Conservation (phyloP, 2,113 vertebrate genomes). For the Glaucidium brasilianum region DNA sequence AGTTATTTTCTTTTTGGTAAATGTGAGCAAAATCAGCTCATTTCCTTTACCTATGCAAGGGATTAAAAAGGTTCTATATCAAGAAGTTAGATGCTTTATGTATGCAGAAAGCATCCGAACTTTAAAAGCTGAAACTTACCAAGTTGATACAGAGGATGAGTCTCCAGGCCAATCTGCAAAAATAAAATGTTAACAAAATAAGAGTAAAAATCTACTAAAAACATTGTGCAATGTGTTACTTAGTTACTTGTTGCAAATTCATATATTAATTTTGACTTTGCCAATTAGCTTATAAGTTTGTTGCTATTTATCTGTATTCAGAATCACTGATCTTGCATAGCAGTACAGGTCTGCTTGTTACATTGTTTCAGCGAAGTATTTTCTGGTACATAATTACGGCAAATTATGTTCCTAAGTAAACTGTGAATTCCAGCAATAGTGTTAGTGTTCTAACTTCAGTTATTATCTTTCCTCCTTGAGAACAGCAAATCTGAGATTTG, state of each 20-base stretch:
- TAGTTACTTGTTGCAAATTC: not conserved
- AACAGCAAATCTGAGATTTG: not conserved
- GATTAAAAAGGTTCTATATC: not conserved
- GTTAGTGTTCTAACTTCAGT: not conserved
- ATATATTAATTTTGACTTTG: not conserved
- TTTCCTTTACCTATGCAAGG: not conserved
- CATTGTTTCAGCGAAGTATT: not conserved
- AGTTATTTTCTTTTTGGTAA: not conserved
- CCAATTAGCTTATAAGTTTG: not conserved
- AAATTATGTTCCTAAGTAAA: not conserved
- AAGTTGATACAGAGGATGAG: not conserved
- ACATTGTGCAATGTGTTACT: not conserved
- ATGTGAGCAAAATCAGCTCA: not conserved
- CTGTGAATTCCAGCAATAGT: not conserved
- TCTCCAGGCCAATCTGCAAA: not conserved
- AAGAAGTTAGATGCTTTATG: not conserved
- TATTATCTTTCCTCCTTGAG: not conserved
- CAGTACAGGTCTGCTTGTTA: not conserved
- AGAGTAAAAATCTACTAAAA: not conserved
- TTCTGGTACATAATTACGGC: not conserved
- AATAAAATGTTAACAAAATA: not conserved
- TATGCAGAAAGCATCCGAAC: not conserved
- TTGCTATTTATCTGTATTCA: not conserved
- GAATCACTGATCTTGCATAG: not conserved
- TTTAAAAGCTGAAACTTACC: not conserved